These are phyloP conservation scores for Cerastis leucographa DNA, from an alignment of 2,888 invertebrate species.

Conservation along the genomic window DNA sequence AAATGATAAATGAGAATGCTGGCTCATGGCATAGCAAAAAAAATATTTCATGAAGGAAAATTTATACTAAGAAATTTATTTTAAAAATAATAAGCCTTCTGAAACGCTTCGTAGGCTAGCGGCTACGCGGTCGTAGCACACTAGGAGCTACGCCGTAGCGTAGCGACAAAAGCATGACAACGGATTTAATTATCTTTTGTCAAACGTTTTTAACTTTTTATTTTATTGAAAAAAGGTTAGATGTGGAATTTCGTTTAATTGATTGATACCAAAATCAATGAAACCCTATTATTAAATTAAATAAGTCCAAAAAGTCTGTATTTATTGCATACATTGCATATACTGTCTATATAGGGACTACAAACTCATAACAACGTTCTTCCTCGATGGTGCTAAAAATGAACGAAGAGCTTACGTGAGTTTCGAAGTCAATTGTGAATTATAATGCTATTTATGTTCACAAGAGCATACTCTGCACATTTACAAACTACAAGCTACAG, in stretches of 20 bases:
- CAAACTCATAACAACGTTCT: background rate
- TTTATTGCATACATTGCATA: background rate
- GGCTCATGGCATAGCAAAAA: background rate
- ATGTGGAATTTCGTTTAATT: background rate
- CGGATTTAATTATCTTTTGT: background rate
- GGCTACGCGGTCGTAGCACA: conserved; percentile 44
- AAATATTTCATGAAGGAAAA: conserved; percentile 23
- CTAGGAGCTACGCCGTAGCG: conserved; percentile 48
- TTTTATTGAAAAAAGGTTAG: background rate
- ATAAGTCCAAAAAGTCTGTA: background rate
- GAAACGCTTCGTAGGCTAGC: conserved; percentile 15
- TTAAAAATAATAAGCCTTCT: conserved; percentile 20
- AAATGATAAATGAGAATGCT: conserved; percentile 19
- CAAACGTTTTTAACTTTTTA: conserved; percentile 1
- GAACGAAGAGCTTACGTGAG: background rate
- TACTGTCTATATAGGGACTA: background rate
- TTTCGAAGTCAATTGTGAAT: conserved; percentile 5
- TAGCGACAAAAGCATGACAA: conserved; percentile 5
- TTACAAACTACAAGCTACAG: background rate
- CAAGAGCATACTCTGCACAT: background rate
- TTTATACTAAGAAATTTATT: conserved; percentile 19
- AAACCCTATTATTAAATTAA: background rate
- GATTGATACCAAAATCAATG: background rate
- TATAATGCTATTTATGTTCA: conserved; percentile 4
- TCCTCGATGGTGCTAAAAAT: background rate